phyloP scores from a whole-genome alignment of 1,140 invertebrate species.

The Solenopsis fugax region DNA sequence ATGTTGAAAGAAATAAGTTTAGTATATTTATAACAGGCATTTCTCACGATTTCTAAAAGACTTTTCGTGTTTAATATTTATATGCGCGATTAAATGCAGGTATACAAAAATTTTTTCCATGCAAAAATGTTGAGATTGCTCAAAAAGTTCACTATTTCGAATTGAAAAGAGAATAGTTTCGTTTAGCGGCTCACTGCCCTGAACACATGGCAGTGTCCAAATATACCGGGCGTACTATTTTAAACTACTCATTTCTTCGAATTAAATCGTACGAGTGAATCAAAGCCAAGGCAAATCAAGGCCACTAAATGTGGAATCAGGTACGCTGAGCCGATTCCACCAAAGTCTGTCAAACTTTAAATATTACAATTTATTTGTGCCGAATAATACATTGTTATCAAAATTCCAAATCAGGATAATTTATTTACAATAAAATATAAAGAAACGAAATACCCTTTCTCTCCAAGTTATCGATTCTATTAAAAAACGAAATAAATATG shows the following conservation, averaged over 20 bases:
- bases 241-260: slow-evolving; percentile 61
- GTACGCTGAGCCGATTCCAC: background rate
- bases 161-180: slow-evolving; percentile 16
- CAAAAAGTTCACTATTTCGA: background rate
- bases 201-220: slow-evolving; percentile 50
- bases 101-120: background rate
- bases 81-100: background rate
- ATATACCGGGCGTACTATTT: slow-evolving; percentile 55
- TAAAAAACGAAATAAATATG: background rate
- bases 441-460: background rate
- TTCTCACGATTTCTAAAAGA: background rate
- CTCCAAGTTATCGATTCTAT: too few relatives aligned
- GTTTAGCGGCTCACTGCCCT: background rate
- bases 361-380: slow-evolving; percentile 11
- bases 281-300: slow-evolving; percentile 58
- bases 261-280: slow-evolving; percentile 58
- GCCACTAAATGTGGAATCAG: slow-evolving; percentile 47
- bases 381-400: background rate
- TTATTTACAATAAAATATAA: background rate
- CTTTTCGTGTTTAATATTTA: background rate
- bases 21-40: background rate
- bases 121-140: background rate
- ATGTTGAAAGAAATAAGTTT: background rate
- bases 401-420: background rate
- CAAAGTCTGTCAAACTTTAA: slow-evolving; percentile 3